These are phyloP conservation scores for Pterois miles DNA, from an alignment of 2,797 vertebrate species.

Conservation along the genomic window DNA sequence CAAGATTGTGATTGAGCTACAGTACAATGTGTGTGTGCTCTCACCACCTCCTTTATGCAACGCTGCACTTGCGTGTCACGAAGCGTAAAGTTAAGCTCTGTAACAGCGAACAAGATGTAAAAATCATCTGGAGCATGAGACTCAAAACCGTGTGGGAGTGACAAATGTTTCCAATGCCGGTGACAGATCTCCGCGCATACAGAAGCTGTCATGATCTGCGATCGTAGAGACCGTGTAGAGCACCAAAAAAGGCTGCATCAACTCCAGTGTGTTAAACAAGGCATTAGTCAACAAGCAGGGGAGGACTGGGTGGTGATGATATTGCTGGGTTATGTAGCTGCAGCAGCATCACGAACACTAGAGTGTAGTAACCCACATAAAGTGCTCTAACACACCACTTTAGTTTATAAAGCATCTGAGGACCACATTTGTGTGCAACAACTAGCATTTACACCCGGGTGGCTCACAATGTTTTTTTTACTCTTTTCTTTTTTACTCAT, in stretches of 20 bases:
- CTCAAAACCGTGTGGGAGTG: conserved; percentile 24
- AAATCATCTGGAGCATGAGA: conserved; percentile 46
- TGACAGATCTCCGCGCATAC: conserved; percentile 31
- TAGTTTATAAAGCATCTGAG: conserved; percentile 45
- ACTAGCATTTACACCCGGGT: conserved; percentile 62
- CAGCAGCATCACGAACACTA: conserved; percentile 35
- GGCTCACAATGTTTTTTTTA: conserved; percentile 44
- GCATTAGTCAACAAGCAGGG: conserved; percentile 40
- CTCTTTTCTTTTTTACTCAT: conserved; percentile 39
- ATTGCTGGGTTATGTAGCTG: conserved; percentile 46
- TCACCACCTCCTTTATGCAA: conserved; percentile 40
- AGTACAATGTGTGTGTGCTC: conserved; percentile 15
- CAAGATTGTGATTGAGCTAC: conserved; percentile 61
- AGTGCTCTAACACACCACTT: conserved; percentile 37
- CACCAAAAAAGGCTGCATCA: conserved; percentile 60
- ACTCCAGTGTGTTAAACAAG: conserved; percentile 42
- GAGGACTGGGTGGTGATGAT: conserved; percentile 35
- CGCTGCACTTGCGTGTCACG: conserved; percentile 54
- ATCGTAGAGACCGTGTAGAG: conserved; percentile 29
- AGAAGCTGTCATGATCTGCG: conserved; percentile 28
- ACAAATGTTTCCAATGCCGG: conserved; percentile 29
- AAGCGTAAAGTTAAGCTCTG: conserved; percentile 56
- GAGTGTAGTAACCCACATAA: conserved; percentile 55
- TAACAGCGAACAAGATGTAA: conserved; percentile 37
- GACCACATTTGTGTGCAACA: conserved; percentile 61